These are phyloP conservation scores for Tachuris rubrigastra DNA, from an alignment of 2,113 vertebrate genomes.

Conservation along the genomic window DNA sequence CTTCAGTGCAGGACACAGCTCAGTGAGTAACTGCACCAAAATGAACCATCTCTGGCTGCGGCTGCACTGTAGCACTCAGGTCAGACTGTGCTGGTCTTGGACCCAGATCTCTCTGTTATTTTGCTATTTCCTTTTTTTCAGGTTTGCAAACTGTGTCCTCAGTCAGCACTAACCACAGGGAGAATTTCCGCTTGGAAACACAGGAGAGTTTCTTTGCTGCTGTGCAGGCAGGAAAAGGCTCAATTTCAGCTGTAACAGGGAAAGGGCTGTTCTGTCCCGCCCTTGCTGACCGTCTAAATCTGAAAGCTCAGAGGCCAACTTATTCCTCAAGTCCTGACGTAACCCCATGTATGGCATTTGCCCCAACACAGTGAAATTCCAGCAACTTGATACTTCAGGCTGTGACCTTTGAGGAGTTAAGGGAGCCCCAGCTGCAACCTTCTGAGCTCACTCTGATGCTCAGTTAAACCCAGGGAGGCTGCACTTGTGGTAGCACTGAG, in stretches of 20 bases:
- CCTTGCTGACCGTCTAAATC: not conserved
- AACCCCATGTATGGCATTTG: slow-evolving; percentile 25
- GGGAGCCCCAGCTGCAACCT: not conserved
- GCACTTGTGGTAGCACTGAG: not conserved
- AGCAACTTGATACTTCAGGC: not conserved
- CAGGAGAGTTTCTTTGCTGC: not conserved
- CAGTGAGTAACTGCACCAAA: not conserved
- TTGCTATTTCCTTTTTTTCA: not conserved
- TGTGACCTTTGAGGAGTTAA: slow-evolving; percentile 24
- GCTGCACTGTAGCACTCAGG: fast-evolving
- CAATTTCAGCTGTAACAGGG: not conserved
- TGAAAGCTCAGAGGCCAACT: not conserved
- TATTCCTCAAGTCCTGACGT: slow-evolving; percentile 45
- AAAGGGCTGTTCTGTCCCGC: slow-evolving; percentile 38
- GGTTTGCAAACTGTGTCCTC: slow-evolving; percentile 10
- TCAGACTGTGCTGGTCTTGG: not conserved
- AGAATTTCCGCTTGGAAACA: slow-evolving; percentile 54
- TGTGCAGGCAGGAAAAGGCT: not conserved
- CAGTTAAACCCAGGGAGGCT: not conserved
- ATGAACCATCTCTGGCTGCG: not conserved
- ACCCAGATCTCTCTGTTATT: not conserved
- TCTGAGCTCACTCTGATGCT: not conserved
- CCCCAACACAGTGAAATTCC: slow-evolving; percentile 41
- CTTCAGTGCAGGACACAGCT: not conserved
- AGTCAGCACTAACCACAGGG: slow-evolving; percentile 39